Conservation (phyloP, 1,140 invertebrate genomes). For the Pantala flavescens region DNA sequence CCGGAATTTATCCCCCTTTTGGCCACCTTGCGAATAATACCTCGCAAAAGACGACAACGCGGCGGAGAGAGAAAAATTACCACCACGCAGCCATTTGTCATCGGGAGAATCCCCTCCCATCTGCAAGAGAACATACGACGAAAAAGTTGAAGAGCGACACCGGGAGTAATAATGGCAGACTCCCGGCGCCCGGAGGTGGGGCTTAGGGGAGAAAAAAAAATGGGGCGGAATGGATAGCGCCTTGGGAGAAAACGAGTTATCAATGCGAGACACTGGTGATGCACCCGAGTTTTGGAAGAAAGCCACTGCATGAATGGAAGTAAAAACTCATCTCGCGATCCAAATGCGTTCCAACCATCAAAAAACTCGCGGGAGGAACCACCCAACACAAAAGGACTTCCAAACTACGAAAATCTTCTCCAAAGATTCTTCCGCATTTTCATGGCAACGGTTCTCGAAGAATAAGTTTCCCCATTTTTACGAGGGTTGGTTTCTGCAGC, state of each 20-base stretch:
- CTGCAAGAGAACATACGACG: not conserved
- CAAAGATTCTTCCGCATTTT: too few relatives aligned
- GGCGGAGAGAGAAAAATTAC: not conserved
- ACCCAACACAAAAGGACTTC: too few relatives aligned
- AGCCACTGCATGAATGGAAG: not conserved
- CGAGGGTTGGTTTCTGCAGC: too few relatives aligned
- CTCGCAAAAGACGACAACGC: not conserved
- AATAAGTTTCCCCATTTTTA: too few relatives aligned
- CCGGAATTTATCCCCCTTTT: too few relatives aligned
- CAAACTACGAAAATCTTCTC: too few relatives aligned
- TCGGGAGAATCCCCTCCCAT: not conserved
- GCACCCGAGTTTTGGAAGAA: not conserved
- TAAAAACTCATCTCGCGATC: not conserved
- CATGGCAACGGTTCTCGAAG: too few relatives aligned
- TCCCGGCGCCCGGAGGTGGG: not conserved
- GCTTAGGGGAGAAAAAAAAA: not conserved
- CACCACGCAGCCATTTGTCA: not conserved
- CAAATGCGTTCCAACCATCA: too few relatives aligned
- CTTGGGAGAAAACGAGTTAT: not conserved
- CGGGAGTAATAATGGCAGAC: constrained; percentile 1
- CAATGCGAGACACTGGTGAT: not conserved
- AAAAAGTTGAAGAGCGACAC: not conserved
- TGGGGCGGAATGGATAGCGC: not conserved
- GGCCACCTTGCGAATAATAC: too few relatives aligned
- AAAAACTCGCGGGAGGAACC: too few relatives aligned